Percentiles rank a stretch among this genome's conserved stretches.
phyloP scores from a whole-genome alignment of 2,888 invertebrate genomes.

The Lycophotia porphyrea region DNA sequence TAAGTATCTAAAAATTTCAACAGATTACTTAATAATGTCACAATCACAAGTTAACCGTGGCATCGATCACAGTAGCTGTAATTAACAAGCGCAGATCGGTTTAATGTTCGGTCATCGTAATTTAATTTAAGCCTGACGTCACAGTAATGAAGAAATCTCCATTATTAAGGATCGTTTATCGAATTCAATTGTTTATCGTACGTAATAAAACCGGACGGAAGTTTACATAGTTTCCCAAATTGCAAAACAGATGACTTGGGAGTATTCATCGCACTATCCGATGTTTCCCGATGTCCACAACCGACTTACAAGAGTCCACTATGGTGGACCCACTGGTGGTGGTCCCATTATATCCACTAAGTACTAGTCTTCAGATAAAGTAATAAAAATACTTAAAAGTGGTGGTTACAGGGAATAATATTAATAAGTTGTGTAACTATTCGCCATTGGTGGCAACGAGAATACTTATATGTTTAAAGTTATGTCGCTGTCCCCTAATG shows the following conservation, averaged over 20 bases:
- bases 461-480: too few species aligned
- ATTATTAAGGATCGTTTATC: slow-evolving; percentile 13
- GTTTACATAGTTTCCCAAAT: not conserved
- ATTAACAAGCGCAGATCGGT: slow-evolving; percentile 51
- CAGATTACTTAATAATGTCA: slow-evolving; percentile 35
- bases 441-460: too few species aligned
- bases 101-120: slow-evolving; percentile 52
- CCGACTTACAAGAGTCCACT: too few species aligned
- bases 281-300: too few species aligned
- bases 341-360: too few species aligned
- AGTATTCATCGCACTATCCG: too few species aligned
- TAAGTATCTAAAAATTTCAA: not conserved
- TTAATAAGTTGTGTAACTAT: too few species aligned
- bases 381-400: too few species aligned
- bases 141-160: slow-evolving; percentile 16
- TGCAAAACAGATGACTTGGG: not conserved
- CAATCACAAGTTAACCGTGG: slow-evolving; percentile 31
- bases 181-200: slow-evolving; percentile 17
- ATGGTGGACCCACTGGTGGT: too few species aligned
- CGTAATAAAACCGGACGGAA: not conserved
- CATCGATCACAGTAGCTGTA: slow-evolving; percentile 60
- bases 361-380: too few species aligned
- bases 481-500: too few species aligned
- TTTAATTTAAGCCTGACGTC: slow-evolving; percentile 55
- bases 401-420: too few species aligned